Percentiles rank a stretch among this genome's conserved stretches.
Conservation (phyloP, 2,113 vertebrate species). For the Hirundichthys speculiger region DNA sequence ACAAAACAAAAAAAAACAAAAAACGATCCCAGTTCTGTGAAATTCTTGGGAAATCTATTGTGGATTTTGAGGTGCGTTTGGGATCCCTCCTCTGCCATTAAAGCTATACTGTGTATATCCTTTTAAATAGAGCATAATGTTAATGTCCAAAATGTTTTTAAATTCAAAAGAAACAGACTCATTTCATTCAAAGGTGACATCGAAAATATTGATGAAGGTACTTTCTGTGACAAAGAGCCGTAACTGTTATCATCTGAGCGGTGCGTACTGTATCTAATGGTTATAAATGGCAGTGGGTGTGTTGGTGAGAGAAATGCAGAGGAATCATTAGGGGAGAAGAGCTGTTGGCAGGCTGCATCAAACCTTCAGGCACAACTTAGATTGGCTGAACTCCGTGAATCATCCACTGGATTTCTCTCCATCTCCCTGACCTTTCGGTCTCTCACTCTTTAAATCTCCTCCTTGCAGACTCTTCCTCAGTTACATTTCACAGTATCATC, state of each 20-base stretch:
- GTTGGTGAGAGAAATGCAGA: slow-evolving; percentile 41
- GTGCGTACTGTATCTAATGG: slow-evolving; percentile 12
- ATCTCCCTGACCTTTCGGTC: slow-evolving; percentile 61
- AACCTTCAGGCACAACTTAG: slow-evolving; percentile 56
- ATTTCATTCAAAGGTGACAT: slow-evolving; percentile 2
- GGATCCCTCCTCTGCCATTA: too few relatives aligned
- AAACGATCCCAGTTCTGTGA: too few relatives aligned
- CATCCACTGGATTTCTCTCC: slow-evolving; percentile 49
- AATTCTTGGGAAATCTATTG: background rate
- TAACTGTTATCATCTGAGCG: slow-evolving; percentile 20
- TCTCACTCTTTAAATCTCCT: slow-evolving; percentile 44
- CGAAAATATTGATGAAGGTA: slow-evolving; percentile 3
- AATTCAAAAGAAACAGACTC: too few relatives aligned
- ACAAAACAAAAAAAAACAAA: too few relatives aligned
- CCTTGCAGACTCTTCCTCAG: slow-evolving; percentile 40
- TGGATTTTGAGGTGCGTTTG: too few relatives aligned
- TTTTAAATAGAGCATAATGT: too few relatives aligned
- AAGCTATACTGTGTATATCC: too few relatives aligned
- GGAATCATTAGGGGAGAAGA: slow-evolving; percentile 30
- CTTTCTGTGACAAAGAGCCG: background rate
- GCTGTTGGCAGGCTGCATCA: slow-evolving; percentile 41
- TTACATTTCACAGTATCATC: slow-evolving; percentile 30
- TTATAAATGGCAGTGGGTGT: slow-evolving; percentile 45
- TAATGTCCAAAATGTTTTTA: background rate
- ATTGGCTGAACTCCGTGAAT: slow-evolving; percentile 64